Conservation (phyloP, 1,140 invertebrate species). For the Drosophila jambulina region DNA sequence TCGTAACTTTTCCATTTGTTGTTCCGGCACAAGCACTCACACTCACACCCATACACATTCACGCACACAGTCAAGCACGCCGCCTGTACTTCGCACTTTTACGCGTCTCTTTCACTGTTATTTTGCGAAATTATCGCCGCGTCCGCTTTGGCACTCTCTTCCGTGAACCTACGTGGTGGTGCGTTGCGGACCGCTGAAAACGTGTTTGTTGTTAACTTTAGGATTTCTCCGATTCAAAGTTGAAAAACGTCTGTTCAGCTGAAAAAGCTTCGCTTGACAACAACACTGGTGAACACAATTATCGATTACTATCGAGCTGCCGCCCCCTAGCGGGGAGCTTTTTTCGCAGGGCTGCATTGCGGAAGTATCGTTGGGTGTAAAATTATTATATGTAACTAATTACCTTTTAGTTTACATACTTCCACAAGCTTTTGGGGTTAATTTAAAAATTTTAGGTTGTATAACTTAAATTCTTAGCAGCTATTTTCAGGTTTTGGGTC, state of each 20-base stretch:
- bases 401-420: background rate
- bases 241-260: slow-evolving; percentile 34
- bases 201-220: slow-evolving; percentile 50
- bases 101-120: slow-evolving; percentile 53
- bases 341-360: background rate
- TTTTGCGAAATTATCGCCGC: slow-evolving; percentile 43
- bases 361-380: background rate
- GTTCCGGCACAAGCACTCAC: slow-evolving; percentile 31
- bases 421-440: background rate
- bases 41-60: slow-evolving; percentile 4
- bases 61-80: slow-evolving; percentile 25
- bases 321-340: background rate
- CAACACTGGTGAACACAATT: slow-evolving; percentile 1
- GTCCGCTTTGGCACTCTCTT: slow-evolving; percentile 30
- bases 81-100: slow-evolving; percentile 56
- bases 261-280: slow-evolving; percentile 6
- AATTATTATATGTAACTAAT: background rate
- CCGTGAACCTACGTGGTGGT: slow-evolving; percentile 19
- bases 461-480: background rate
- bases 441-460: no score
- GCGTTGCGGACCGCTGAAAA: slow-evolving; percentile 17
- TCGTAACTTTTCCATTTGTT: slow-evolving; percentile 36
- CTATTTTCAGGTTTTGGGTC: background rate
- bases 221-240: slow-evolving; percentile 37
- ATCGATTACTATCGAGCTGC: background rate